Conservation (phyloP, 2,113 vertebrate genomes). For the Pollimyrus isidori region DNA sequence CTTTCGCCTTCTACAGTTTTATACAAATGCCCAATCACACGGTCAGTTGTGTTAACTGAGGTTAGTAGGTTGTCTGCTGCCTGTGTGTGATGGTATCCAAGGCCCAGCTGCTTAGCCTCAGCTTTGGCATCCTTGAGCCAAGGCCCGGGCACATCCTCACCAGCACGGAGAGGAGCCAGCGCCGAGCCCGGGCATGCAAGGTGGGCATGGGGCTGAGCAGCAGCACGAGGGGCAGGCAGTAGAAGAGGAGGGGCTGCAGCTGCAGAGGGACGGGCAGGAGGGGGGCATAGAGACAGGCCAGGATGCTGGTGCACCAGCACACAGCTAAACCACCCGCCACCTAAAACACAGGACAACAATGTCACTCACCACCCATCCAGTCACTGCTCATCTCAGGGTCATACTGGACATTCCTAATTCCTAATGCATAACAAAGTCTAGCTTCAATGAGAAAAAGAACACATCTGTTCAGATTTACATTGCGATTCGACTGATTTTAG, state of each 20-base stretch:
- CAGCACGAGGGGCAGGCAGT: slow-evolving; percentile 36
- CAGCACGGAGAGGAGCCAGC: slow-evolving; percentile 36
- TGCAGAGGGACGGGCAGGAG: slow-evolving; percentile 30
- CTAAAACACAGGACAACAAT: slow-evolving; percentile 19
- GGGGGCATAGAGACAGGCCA: slow-evolving; percentile 38
- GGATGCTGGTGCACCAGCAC: slow-evolving; percentile 41
- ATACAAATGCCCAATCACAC: not conserved
- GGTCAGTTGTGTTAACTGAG: not conserved
- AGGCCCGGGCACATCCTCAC: slow-evolving; percentile 16
- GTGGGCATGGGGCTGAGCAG: slow-evolving; percentile 38
- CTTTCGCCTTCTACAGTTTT: not conserved
- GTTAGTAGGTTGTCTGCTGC: not conserved
- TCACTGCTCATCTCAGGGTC: not conserved
- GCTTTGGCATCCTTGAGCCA: not conserved
- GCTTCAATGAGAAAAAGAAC: not conserved
- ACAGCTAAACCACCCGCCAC: slow-evolving; percentile 36
- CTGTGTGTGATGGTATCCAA: not conserved
- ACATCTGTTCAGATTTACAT: not conserved
- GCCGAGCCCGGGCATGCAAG: slow-evolving; percentile 31
- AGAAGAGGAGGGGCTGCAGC: slow-evolving; percentile 36
- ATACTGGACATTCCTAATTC: not conserved
- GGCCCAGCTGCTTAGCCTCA: not conserved
- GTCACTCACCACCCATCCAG: not conserved
- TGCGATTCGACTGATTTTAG: not conserved
- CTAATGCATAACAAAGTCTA: not conserved